Evolutionary conservation across 2,113 vertebrate genomes (phyloP).

Genomic region (Antechinus stuartii): DNA sequence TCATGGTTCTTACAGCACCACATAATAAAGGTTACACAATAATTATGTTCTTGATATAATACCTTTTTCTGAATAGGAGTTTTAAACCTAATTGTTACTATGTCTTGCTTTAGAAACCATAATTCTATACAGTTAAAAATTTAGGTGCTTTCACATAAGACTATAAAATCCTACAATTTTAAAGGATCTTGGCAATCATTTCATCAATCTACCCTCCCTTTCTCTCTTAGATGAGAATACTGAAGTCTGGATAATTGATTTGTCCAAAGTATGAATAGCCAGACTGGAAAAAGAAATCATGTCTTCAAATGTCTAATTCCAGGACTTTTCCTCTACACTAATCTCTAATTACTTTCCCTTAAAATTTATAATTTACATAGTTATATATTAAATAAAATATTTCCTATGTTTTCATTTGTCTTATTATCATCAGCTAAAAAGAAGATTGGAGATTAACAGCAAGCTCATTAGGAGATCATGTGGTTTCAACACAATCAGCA

Average conservation of each 20-base stretch:
- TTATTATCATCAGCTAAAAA: constrained; percentile 56
- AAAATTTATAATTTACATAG: constrained; percentile 45
- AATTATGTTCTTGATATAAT: constrained; percentile 51
- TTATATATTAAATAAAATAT: constrained; percentile 58
- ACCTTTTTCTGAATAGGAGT: neutral
- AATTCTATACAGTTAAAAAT: neutral
- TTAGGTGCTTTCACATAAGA: neutral
- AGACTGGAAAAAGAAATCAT: constrained; percentile 10
- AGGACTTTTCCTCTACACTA: constrained; percentile 25
- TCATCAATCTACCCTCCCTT: neutral
- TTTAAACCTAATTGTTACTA: neutral
- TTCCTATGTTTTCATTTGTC: constrained; percentile 14
- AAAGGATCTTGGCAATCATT: neutral
- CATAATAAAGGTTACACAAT: constrained; percentile 13
- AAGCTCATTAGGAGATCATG: constrained; percentile 54
- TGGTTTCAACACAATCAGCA: constrained; percentile 64
- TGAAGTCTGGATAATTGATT: constrained; percentile 10
- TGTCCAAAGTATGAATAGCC: constrained; percentile 47
- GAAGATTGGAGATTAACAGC: constrained; percentile 40
- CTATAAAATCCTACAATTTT: neutral
- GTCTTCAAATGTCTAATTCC: constrained; percentile 16
- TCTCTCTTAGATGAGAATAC: constrained; percentile 39
- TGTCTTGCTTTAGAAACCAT: constrained; percentile 58
- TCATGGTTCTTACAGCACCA: neutral
- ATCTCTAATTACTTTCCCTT: constrained; percentile 50